Conservation (phyloP, 2,113 vertebrate genomes). For the Potamarius usumacintae region DNA sequence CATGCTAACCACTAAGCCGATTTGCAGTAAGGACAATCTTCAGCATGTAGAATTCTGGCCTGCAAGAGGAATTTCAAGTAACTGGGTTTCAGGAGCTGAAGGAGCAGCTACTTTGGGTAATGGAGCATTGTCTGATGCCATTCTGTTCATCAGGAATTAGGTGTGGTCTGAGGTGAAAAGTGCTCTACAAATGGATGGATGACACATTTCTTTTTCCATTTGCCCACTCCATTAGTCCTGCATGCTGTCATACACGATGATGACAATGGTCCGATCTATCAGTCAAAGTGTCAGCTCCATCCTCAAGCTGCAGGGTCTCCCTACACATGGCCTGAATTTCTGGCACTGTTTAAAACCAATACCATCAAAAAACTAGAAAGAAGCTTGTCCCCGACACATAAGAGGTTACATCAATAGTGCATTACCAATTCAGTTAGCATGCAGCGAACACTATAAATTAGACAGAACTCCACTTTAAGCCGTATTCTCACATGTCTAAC, state of each 20-base stretch:
- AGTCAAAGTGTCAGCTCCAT: conserved; percentile 73
- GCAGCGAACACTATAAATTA: conserved; percentile 12
- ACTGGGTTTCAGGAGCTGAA: not conserved
- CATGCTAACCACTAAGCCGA: no score
- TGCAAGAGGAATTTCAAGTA: not conserved
- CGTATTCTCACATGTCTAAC: conserved; percentile 18
- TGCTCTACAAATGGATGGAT: conserved; percentile 67
- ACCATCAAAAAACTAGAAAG: not conserved
- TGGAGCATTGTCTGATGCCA: conserved; percentile 56
- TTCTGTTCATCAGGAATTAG: conserved; percentile 64
- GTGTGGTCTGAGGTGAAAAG: conserved; percentile 64
- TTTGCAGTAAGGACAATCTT: not conserved
- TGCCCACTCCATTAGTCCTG: conserved; percentile 72
- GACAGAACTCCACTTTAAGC: conserved; percentile 15
- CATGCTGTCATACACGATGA: conserved; percentile 72
- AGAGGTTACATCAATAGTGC: not conserved
- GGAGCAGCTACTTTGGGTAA: conserved; percentile 52
- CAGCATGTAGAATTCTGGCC: not conserved
- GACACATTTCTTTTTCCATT: conserved; percentile 66
- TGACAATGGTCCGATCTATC: conserved; percentile 72
- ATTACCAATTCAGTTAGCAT: conserved; percentile 33
- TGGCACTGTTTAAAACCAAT: conserved; percentile 43
- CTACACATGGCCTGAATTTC: conserved; percentile 62
- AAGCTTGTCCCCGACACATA: not conserved
- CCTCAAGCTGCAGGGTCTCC: conserved; percentile 71